A percentile compares a stretch with the other conserved stretches of the same genome.
Evolutionary conservation across 2,888 invertebrate species (phyloP).

Genomic region (Andrena bicolor): DNA sequence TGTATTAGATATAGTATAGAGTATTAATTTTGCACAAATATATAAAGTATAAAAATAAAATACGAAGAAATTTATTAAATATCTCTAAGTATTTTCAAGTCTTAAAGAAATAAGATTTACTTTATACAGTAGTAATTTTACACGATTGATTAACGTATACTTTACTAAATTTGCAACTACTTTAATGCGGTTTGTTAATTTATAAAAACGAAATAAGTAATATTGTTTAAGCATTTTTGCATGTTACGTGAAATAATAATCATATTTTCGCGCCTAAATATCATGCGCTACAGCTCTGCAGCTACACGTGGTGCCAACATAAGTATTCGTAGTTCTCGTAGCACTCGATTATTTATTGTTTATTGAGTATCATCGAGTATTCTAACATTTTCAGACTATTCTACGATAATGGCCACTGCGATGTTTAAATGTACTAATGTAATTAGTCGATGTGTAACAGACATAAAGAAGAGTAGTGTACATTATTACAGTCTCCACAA

Average conservation of each 20-base stretch:
- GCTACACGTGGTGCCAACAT: constrained; percentile 22
- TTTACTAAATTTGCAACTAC: neutral
- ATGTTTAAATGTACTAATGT: constrained; percentile 4
- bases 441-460: neutral
- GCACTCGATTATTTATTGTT: neutral
- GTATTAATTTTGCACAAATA: neutral
- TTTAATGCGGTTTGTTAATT: neutral
- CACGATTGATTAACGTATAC: neutral
- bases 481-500: constrained; percentile 37
- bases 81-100: neutral
- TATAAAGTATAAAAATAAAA: neutral
- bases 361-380: neutral
- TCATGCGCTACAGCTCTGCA: neutral
- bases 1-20: neutral
- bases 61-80: neutral
- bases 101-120: neutral
- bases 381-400: neutral
- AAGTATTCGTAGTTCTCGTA: neutral
- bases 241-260: neutral
- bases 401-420: neutral
- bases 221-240: neutral
- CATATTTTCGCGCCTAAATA: constrained; percentile 18
- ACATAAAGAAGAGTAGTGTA: neutral
- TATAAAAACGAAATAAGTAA: neutral
- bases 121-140: neutral